Conservation (phyloP, 2,113 vertebrate species). For the Sturnus vulgaris region DNA sequence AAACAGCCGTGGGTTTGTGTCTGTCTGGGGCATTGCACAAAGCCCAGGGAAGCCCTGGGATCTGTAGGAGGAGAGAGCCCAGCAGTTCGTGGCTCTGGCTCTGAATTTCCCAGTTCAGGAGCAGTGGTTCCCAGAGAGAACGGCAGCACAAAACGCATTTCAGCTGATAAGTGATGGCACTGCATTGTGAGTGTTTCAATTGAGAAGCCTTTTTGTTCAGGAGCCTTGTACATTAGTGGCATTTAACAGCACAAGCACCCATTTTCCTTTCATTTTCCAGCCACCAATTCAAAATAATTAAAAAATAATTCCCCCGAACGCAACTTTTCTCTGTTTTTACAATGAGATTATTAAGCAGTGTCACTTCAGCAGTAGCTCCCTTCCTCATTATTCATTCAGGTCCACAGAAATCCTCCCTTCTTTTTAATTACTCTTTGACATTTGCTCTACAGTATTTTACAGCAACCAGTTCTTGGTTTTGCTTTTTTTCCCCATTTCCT, state of each 20-base stretch:
- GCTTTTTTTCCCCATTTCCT: not conserved
- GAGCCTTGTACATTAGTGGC: conserved; percentile 14
- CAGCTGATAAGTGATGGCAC: conserved; percentile 4
- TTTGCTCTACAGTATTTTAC: conserved; percentile 7
- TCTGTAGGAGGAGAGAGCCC: not conserved
- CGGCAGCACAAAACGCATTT: not conserved
- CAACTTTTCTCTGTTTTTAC: conserved; percentile 26
- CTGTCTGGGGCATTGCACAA: fast-evolving
- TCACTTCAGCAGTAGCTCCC: not conserved
- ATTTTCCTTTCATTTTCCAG: conserved; percentile 28
- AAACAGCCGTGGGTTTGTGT: too few species aligned
- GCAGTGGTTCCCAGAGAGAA: not conserved
- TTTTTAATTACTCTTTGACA: conserved; percentile 47
- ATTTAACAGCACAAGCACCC: conserved; percentile 10
- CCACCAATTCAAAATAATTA: conserved; percentile 44
- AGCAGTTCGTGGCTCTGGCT: not conserved
- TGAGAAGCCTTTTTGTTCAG: conserved; percentile 16
- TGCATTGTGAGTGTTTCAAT: not conserved
- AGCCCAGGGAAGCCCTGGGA: not conserved
- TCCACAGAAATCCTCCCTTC: not conserved
- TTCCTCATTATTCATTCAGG: conserved; percentile 23
- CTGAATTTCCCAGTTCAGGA: not conserved
- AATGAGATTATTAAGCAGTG: conserved; percentile 41
- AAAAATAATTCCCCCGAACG: conserved; percentile 38
- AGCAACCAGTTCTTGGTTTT: not conserved